phyloP scores from a whole-genome alignment of 2,888 invertebrate genomes.

The Patella ulyssiponensis region DNA sequence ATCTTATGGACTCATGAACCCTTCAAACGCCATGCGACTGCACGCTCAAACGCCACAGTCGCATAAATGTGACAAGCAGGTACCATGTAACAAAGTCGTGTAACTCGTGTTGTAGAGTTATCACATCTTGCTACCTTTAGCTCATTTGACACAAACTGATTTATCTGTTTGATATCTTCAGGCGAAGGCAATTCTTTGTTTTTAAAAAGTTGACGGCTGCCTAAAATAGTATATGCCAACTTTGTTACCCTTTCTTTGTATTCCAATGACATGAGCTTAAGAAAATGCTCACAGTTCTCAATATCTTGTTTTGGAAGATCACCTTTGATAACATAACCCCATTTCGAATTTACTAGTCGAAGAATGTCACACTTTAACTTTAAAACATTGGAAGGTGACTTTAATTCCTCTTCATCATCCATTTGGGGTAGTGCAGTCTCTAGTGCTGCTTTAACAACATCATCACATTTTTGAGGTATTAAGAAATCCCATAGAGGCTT shows the following conservation, averaged over 20 bases:
- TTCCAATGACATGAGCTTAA: conserved; percentile 25
- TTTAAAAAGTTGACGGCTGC: not conserved
- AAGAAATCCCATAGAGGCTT: conserved; percentile 18
- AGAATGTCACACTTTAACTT: conserved; percentile 16
- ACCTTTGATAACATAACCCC: conserved; percentile 17
- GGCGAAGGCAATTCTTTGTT: conserved; percentile 22
- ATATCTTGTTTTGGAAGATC: not conserved
- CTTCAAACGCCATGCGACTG: too few relatives aligned
- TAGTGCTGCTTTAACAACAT: not conserved
- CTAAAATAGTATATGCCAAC: conserved; percentile 20
- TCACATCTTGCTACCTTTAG: not conserved
- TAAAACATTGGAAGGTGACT: conserved; percentile 1
- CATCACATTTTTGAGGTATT: not conserved
- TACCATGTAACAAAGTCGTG: too few relatives aligned
- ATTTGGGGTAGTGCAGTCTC: not conserved
- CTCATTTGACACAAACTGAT: not conserved
- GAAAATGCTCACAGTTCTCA: conserved; percentile 14
- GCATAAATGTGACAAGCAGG: too few relatives aligned
- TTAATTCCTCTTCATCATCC: conserved; percentile 10
- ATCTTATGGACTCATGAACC: not conserved
- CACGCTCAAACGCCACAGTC: too few relatives aligned
- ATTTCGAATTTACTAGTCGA: conserved; percentile 26
- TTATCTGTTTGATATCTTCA: conserved; percentile 19
- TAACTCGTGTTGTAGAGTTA: not conserved
- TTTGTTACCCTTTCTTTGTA: conserved; percentile 22